Evolutionary conservation across 2,888 invertebrate genomes (phyloP), one percentile per base, ranked within the genome.

Genomic region (Parnassius mnemosyne): DNA sequence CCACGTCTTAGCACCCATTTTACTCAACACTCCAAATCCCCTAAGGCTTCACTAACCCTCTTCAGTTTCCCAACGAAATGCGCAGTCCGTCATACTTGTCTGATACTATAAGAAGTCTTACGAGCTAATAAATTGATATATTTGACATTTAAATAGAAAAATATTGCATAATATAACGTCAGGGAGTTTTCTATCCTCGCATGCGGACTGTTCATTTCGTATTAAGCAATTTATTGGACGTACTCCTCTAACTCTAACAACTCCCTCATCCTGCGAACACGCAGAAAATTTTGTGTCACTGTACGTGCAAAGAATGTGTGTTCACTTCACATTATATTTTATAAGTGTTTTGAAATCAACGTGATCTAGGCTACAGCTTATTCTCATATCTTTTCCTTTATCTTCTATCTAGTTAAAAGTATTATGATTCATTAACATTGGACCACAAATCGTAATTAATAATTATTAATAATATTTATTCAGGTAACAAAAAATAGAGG

Each of bases 341-440:
- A 9, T 25, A 52, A 59, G 56, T 56, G 61, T 55, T 52, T 47
- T 56, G 61, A 68, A 69, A 73, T 77, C 73, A 77, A 75, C 76
- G 73, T 76, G 78, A 79, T 78, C 83, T 83, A 84, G 76, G 77
- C 84, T 87, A 85, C 72, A 73, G 71, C 83, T 83, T 78, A 81
- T 71, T 72, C 79, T 25, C 25, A 34, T 78, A 83, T 73, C 80
- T 77, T 80, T 51, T 20, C 81, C 43, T 58, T 79, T 87, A 81
- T 81, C 77, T 78, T 77, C 88, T 90, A 91, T 86, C 85, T 89
- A 89, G 83, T 83, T 85, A 82, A 82, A 75, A 86, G 81, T 87
- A 87, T 88, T 82, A 87, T 88, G 89, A 87, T 89, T 88, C 87
- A 83, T 87, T 84, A 90, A 89, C 87, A 92, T 92, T 92, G 92